Base-by-base conservation (phyloP, 2,888 invertebrate species). In the Cremastobaeus sp. region DNA sequence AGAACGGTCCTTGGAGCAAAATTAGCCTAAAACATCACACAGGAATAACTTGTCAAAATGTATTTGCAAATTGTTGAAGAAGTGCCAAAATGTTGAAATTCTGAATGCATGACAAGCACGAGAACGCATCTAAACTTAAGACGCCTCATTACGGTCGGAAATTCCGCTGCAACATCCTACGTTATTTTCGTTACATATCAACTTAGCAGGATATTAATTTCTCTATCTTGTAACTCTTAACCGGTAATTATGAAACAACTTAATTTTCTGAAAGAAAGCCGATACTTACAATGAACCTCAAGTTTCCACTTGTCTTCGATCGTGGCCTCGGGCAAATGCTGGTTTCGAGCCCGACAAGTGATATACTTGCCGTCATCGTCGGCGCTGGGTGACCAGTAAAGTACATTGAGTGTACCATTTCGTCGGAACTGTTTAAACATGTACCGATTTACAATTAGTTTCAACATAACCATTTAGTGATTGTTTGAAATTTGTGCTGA, bases 361-460 rank as follows among this genome's bases (percentile, higher is more conserved):
- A 96, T 91, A 90, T 93, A 94, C 90, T 95, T 95, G 81, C 95
- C 96, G 86, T 96, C 95, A 88, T 96, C 96, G 85, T 96, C 95
- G 81, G 94, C 93, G 79, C 92, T 91, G 52, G 96, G 96, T 76
- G 92, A 92, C 88, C 95, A 93, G 81, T 93, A 93, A 80, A 96
- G 90, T 83, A 95, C 77, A 74, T 82, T 83, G 57, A 81, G 80
- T 71, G 76, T 80, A 34, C 80, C 78, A 25, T 81, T 82, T 62
- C 82, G 81, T 79, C 81, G 80, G 73, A 82, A 83, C 84, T 83
- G 71, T 76, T 60, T 75, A 28, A 39, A 60, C 35, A 55, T 17
- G 75, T 71, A 71, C 65, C 48, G 15, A 70, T 70, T 47, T 30
- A 41, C 32, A 50, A 41, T 43, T 45, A 57, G 37, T 8, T 32